phyloP scores from a whole-genome alignment of 2,888 invertebrate genomes.

The Nesidiocoris tenuis region DNA sequence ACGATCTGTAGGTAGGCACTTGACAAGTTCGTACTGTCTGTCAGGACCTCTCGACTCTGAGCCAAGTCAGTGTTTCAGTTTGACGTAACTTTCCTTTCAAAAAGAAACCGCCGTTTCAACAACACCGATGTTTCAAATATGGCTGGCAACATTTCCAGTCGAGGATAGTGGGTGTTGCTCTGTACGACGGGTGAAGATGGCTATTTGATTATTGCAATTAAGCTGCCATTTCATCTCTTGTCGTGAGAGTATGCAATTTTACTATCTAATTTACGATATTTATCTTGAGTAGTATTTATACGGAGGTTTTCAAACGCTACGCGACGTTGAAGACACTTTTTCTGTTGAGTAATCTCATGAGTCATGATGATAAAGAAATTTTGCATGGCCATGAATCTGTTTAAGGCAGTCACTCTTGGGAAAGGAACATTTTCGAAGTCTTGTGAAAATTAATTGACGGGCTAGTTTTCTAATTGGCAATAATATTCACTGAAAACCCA shows the following conservation, averaged over 20 bases:
- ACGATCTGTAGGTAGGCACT: neutral
- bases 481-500: too few species aligned
- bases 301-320: too few species aligned
- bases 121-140: neutral
- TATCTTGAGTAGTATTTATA: too few species aligned
- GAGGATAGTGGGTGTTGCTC: neutral
- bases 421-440: too few species aligned
- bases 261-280: too few species aligned
- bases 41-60: neutral
- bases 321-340: too few species aligned
- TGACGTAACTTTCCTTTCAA: neutral
- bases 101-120: neutral
- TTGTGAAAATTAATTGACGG: too few species aligned
- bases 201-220: neutral
- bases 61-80: neutral
- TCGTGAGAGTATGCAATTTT: neutral
- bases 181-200: neutral
- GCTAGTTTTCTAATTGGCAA: too few species aligned
- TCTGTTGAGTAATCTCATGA: too few species aligned
- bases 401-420: too few species aligned
- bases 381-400: too few species aligned
- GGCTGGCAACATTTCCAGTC: neutral
- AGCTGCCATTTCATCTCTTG: neutral
- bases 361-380: too few species aligned
- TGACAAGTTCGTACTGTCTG: neutral